Evolutionary conservation across 2,797 vertebrate species (phyloP).

Genomic region (Catamblyrhynchus diadema): DNA sequence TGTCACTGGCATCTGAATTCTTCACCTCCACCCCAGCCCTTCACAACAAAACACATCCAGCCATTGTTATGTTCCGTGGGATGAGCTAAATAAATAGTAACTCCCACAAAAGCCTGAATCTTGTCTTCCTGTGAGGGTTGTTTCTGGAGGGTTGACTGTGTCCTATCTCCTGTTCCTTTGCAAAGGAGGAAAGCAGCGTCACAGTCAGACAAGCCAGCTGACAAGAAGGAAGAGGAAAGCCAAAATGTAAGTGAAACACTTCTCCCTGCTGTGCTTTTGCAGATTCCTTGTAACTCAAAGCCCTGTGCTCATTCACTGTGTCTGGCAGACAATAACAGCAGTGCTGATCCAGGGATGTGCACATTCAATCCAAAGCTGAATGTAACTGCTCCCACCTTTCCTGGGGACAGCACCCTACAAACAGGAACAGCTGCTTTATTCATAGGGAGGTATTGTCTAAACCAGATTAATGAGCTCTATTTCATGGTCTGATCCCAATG

Average conservation of each 20-base stretch:
- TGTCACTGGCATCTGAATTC: neutral
- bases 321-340: neutral
- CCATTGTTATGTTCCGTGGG: neutral
- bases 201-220: conserved; percentile 90
- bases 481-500: neutral
- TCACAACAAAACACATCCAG: neutral
- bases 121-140: neutral
- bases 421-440: neutral
- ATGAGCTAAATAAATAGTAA: neutral
- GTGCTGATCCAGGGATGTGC: neutral
- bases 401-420: neutral
- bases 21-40: neutral
- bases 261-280: neutral
- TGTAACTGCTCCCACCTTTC: neutral
- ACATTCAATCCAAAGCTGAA: neutral
- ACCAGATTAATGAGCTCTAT: neutral
- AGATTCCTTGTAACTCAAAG: neutral
- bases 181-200: conserved; percentile 96
- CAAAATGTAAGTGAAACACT: conserved; percentile 85
- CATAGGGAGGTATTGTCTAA: neutral
- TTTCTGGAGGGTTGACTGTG: conserved; percentile 17
- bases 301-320: neutral
- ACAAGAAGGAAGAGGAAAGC: conserved; percentile 91
- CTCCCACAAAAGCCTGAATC: neutral
- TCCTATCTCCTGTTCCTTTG: conserved; percentile 16